A percentile compares a stretch with the other conserved stretches of the same genome.
These are phyloP conservation scores for Atherinosoma microstoma DNA, from an alignment of 2,797 vertebrate genomes.

Conservation along the genomic window DNA sequence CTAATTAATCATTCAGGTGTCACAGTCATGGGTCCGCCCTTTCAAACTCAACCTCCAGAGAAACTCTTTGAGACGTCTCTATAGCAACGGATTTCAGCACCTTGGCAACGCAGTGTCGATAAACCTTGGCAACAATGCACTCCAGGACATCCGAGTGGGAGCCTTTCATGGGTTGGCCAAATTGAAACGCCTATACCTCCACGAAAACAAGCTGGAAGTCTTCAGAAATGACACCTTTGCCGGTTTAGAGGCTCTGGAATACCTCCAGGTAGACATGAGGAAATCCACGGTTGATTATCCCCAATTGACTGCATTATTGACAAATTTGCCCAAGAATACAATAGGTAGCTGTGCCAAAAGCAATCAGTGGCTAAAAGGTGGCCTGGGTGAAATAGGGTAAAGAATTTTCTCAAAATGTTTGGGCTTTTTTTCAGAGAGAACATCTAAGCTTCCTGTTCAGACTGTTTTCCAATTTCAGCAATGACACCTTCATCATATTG, in stretches of 20 bases:
- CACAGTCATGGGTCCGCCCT: slow-evolving; percentile 90
- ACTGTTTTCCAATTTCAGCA: slow-evolving; percentile 46
- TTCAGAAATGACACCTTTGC: slow-evolving; percentile 97
- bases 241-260: slow-evolving; percentile 97
- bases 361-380: slow-evolving; percentile 30
- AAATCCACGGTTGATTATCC: slow-evolving; percentile 25
- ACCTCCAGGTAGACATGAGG: slow-evolving; percentile 90
- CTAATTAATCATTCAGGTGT: slow-evolving; percentile 81
- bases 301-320: slow-evolving; percentile 48
- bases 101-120: slow-evolving; percentile 98
- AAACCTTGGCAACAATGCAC: slow-evolving; percentile 98
- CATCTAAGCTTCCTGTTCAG: slow-evolving; percentile 21
- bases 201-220: slow-evolving; percentile 98
- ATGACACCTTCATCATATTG: slow-evolving; percentile 52
- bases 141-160: slow-evolving; percentile 98
- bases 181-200: slow-evolving; percentile 95
- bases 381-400: slow-evolving; percentile 19
- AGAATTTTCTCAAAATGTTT: slow-evolving; percentile 21
- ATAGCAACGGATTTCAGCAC: slow-evolving; percentile 99
- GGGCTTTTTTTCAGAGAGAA: slow-evolving; percentile 29
- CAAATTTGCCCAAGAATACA: slow-evolving; percentile 37
- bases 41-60: slow-evolving; percentile 99
- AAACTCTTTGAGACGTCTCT: slow-evolving; percentile 97
- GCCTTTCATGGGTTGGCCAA: slow-evolving; percentile 95
- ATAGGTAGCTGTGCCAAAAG: slow-evolving; percentile 33